Conservation (phyloP, 2,888 invertebrate species). For the Mycalesis mineus region DNA sequence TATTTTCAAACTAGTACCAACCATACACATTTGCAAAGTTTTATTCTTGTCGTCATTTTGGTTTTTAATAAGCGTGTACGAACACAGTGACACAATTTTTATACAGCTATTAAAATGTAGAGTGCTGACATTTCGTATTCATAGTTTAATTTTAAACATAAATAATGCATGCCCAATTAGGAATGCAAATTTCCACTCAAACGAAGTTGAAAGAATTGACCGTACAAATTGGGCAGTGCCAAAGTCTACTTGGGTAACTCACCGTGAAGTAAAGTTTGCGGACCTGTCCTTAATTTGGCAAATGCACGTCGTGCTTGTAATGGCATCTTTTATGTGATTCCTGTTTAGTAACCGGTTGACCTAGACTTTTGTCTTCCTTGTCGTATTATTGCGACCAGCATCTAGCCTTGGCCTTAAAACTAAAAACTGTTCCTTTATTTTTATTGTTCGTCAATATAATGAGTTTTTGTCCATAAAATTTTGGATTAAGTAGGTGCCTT, state of each 20-base stretch:
- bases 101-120: not conserved
- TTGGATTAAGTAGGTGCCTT: no score
- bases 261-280: slow-evolving; percentile 29
- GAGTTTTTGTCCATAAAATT: no score
- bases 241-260: slow-evolving; percentile 25
- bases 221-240: slow-evolving; percentile 18
- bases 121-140: slow-evolving; percentile 8
- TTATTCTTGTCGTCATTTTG: no score
- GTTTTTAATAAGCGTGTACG: no score
- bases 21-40: no score
- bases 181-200: slow-evolving; percentile 11
- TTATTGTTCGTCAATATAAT: not conserved
- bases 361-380: slow-evolving; percentile 1
- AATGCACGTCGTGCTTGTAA: slow-evolving; percentile 6
- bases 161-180: slow-evolving; percentile 16
- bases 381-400: not conserved
- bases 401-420: not conserved
- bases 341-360: not conserved
- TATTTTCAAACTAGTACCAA: no score
- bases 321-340: slow-evolving; percentile 5
- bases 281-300: slow-evolving; percentile 20
- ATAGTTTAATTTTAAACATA: slow-evolving; percentile 12
- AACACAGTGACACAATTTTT: no score
- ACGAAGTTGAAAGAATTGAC: slow-evolving; percentile 15
- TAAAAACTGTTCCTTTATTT: not conserved